Conservation (phyloP, 2,797 vertebrate genomes). For the Spheniscus humboldti region DNA sequence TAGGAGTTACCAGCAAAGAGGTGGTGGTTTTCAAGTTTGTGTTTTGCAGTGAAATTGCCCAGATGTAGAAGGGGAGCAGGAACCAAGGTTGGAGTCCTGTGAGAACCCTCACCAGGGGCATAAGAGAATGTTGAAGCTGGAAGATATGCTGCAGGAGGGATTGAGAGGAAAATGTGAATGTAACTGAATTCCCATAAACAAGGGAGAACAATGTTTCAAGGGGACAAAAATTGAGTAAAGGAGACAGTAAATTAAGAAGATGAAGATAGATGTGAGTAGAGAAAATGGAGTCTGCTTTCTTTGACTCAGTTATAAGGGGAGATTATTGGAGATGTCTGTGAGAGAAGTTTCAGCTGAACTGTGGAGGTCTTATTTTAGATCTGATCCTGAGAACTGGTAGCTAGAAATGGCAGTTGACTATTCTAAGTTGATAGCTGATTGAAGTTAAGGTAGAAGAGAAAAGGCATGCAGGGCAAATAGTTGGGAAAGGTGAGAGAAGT, state of each 20-base stretch:
- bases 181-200: background rate
- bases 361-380: background rate
- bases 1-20: background rate
- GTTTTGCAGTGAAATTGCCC: background rate
- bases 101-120: background rate
- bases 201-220: background rate
- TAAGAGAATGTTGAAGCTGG: background rate
- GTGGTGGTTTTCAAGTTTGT: background rate
- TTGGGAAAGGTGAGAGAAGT: background rate
- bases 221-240: background rate
- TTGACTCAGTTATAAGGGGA: background rate
- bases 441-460: background rate
- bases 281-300: background rate
- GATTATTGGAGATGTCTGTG: background rate
- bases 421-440: background rate
- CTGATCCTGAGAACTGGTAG: background rate
- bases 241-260: background rate
- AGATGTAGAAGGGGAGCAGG: background rate
- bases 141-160: background rate
- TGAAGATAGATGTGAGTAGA: background rate
- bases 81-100: background rate
- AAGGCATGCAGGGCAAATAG: background rate
- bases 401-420: background rate
- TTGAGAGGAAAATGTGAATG: background rate
- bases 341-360: background rate